Evolutionary conservation across 1,140 invertebrate species (phyloP).

Genomic region (Melipona quadrifasciata): DNA sequence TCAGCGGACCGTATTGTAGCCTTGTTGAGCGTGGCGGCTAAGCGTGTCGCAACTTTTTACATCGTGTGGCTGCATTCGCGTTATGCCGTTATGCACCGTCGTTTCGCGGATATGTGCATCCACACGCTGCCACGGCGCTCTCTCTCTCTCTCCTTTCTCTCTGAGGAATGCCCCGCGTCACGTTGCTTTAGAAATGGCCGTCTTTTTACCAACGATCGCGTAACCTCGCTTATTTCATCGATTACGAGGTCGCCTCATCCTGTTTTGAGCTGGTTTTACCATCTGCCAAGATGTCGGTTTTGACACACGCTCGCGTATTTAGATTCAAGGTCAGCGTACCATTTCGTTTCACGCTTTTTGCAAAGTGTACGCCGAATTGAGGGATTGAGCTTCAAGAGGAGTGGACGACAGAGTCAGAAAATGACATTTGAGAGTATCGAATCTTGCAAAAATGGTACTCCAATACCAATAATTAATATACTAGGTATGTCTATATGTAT

Average conservation of each 20-base stretch:
- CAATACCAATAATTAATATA: no score
- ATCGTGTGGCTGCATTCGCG: constrained; percentile 53
- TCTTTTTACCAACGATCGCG: constrained; percentile 18
- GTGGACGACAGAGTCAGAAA: no score
- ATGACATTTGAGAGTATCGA: background rate
- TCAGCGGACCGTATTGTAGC: constrained; percentile 45
- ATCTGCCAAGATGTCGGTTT: background rate
- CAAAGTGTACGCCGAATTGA: no score
- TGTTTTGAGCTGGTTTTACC: background rate
- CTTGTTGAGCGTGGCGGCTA: constrained; percentile 46
- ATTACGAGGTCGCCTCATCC: constrained; percentile 11
- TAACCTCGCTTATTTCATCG: constrained; percentile 29
- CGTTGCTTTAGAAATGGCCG: constrained; percentile 6
- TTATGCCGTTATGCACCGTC: constrained; percentile 65
- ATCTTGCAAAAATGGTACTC: no score
- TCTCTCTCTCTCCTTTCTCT: constrained; percentile 21
- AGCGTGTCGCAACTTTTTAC: constrained; percentile 67
- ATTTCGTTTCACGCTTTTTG: no score
- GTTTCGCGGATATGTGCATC: constrained; percentile 55
- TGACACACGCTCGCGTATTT: no score
- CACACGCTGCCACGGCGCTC: constrained; percentile 39
- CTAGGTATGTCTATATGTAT: no score
- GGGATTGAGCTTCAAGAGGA: no score
- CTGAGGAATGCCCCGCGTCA: constrained; percentile 6
- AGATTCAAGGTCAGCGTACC: no score